These are phyloP conservation scores for Scolopax mira DNA, from an alignment of 2,113 vertebrate species.

Conservation along the genomic window DNA sequence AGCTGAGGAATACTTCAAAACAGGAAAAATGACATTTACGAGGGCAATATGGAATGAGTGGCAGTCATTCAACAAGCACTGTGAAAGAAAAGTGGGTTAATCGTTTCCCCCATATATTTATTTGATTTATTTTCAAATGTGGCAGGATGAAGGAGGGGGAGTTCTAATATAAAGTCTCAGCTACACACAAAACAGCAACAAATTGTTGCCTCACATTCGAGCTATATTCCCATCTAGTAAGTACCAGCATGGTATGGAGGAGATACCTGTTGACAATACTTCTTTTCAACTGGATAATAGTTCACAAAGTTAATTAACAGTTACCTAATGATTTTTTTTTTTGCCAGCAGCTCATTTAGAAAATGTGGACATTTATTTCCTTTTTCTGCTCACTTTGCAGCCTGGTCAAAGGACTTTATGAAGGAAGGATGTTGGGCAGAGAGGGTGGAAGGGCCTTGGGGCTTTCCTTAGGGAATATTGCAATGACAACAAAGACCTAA, in stretches of 20 bases:
- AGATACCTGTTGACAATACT: background rate
- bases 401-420: background rate
- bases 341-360: background rate
- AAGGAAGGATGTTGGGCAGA: background rate
- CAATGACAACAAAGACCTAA: background rate
- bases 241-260: background rate
- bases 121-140: background rate
- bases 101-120: background rate
- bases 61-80: background rate
- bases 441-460: background rate
- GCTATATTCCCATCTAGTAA: background rate
- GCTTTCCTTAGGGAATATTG: background rate
- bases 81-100: background rate
- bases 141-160: background rate
- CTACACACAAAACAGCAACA: background rate
- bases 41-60: background rate
- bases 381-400: background rate
- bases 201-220: background rate
- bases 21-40: background rate
- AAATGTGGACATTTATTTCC: background rate
- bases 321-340: background rate
- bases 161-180: background rate
- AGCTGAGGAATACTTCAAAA: background rate
- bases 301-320: background rate
- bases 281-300: background rate